Conservation (phyloP, 2,797 vertebrate genomes). For the Varecia variegata region DNA sequence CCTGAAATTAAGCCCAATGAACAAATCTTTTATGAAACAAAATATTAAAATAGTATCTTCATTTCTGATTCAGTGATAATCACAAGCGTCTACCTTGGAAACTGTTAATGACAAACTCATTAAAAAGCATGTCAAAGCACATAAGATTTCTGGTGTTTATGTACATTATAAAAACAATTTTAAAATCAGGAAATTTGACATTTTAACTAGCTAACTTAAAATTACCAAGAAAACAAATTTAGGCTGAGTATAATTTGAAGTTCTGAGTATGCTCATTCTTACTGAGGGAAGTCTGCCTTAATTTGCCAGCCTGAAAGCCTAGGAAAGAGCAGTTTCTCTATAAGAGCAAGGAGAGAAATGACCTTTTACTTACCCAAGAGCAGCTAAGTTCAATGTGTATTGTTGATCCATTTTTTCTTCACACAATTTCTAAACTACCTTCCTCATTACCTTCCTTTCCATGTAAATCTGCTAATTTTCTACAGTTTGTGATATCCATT, state of each 20-base stretch:
- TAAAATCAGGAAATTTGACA: neutral
- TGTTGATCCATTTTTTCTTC: neutral
- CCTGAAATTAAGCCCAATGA: neutral
- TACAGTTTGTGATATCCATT: neutral
- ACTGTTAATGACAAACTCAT: neutral
- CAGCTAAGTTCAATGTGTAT: neutral
- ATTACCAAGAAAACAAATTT: neutral
- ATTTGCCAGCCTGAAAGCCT: neutral
- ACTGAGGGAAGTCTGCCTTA: neutral
- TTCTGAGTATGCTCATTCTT: neutral
- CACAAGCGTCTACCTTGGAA: neutral
- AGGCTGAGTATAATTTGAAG: neutral
- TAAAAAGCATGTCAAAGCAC: neutral
- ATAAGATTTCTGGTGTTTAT: neutral
- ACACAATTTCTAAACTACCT: neutral
- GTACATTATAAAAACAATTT: neutral
- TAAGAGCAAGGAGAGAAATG: neutral
- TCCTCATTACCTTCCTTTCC: neutral
- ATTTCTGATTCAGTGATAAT: neutral
- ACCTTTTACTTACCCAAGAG: neutral
- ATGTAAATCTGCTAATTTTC: neutral
- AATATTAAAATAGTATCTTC: neutral
- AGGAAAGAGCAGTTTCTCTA: neutral
- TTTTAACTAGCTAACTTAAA: constrained; percentile 1
- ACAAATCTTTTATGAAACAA: constrained; percentile 7